Base-by-base conservation (phyloP, 2,888 invertebrate genomes). In the Eucriotettix oculatus region DNA sequence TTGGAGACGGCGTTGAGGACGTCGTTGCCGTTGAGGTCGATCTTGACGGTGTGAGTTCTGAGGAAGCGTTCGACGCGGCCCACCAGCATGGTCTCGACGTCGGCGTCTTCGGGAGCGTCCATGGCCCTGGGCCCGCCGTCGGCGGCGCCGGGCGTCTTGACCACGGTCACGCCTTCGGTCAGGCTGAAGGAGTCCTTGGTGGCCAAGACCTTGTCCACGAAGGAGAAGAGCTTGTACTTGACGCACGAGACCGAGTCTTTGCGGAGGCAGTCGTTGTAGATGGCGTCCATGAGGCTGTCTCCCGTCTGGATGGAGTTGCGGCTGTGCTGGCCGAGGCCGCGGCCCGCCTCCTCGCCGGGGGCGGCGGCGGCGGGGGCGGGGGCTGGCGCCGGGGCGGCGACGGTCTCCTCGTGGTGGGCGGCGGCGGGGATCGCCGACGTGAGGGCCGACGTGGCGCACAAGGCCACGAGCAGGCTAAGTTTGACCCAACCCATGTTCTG, bases 221-320 rank as follows among this genome's bases (percentile, higher is more conserved):
- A 89, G 29, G 87, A 84, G 77, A 90, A 88, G 70, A 90, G 82
- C 72, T 90, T 90, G 78, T 88, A 87, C 73, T 90, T 90, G 68
- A 90, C 82, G 73, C 90, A 90, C 73, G 86, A 84, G 66, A 87
- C 83, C 42, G 90, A 88, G 70, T 90, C 90, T 74, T 90, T 90
- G 68, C 84, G 81, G 64, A 88, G 75, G 71, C 90, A 90, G 69
- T 90, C 90, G 68, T 78, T 78, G 72, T 85, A 85, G 71, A 85
- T 84, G 68, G 84, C 78, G 69, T 86, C 85, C 77, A 90, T 83
- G 63, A 89, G 80, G 68, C 90, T 90, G 70, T 86, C 88, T 68
- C 87, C 87, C 58, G 81, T 79, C 68, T 84, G 83, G 66, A 82
- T 77, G 65, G 79, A 75, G 71, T 82, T 82, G 65, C 79, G 73